These are phyloP conservation scores for Patella ulyssiponensis DNA, from an alignment of 2,888 invertebrate genomes.

Conservation along the genomic window DNA sequence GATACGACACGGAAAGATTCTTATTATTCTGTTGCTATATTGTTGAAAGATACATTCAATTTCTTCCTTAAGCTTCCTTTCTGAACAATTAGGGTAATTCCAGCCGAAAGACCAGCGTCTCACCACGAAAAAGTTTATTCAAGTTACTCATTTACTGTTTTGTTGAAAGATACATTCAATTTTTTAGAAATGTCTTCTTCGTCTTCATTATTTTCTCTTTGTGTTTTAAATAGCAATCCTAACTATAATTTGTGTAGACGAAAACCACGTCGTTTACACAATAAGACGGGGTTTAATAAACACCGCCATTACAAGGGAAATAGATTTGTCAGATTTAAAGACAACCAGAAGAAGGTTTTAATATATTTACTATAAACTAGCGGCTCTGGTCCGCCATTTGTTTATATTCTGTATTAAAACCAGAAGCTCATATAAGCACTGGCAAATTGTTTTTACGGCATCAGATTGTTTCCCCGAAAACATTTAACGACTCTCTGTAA, in stretches of 20 bases:
- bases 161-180: too few relatives aligned
- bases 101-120: too few relatives aligned
- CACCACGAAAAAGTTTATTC: too few relatives aligned
- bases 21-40: too few relatives aligned
- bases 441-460: conserved; percentile 1
- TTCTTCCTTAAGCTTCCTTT: too few relatives aligned
- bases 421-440: background rate
- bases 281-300: background rate
- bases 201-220: too few relatives aligned
- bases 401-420: background rate
- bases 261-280: conserved; percentile 1
- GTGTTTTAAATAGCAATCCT: too few relatives aligned
- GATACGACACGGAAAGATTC: too few relatives aligned
- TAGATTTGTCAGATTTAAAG: conserved; percentile 12
- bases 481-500: background rate
- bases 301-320: background rate
- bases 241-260: background rate
- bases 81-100: too few relatives aligned
- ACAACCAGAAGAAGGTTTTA: conserved; percentile 3
- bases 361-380: conserved; percentile 7
- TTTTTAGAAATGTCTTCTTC: too few relatives aligned
- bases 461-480: background rate
- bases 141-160: too few relatives aligned
- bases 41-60: too few relatives aligned
- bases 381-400: background rate